Base-by-base conservation (phyloP, 1,140 invertebrate species). In the Drosophila pseudoobscura region DNA sequence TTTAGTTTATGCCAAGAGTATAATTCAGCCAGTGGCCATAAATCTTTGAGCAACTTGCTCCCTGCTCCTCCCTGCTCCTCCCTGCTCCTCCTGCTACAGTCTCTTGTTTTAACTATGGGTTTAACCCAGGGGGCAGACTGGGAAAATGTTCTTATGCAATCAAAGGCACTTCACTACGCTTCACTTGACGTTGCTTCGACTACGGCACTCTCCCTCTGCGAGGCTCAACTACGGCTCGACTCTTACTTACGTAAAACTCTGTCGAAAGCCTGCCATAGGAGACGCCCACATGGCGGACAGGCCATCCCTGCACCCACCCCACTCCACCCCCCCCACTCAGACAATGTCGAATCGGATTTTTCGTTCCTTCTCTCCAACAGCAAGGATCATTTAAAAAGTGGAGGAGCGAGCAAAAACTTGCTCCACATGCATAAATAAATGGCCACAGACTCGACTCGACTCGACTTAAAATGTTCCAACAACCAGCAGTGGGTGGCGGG, bases 381-480 rank as follows among this genome's bases (percentile, higher is more conserved):
- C 35, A 65, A 68, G 72, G 45, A 75, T 75, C 55, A 75, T 60
- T 75, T 68, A 68, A 75, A 65, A 68, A 66, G 63, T 69, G 17
- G 13, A 13, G 41, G 20, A 6, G 31, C 15, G 6, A 53, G 17
- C 15, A 73, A 65, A 75, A 65, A 66, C 61, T 54, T 56, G 52
- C 55, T 65, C 50, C 61, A 75, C 72, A 75, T 75, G 71, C 71
- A 75, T 75, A 75, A 75, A 75, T 68, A 75, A 75, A 75, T 75
- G 73, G 73, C 73, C 73, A 46, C 61, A 75, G 54, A 59, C 70
- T 75, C 73, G 63, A 68, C 73, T 61, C 56, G 54, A 59, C 70
- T 75, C 73, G 63, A 68, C 73, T 61, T 61, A 55, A 66, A 75
- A 26, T 58, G 56, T 41, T 75, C 54, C 71, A 58, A 52, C 56